These are phyloP conservation scores for Jacana jacana DNA, from an alignment of 2,113 vertebrate genomes.

Conservation along the genomic window DNA sequence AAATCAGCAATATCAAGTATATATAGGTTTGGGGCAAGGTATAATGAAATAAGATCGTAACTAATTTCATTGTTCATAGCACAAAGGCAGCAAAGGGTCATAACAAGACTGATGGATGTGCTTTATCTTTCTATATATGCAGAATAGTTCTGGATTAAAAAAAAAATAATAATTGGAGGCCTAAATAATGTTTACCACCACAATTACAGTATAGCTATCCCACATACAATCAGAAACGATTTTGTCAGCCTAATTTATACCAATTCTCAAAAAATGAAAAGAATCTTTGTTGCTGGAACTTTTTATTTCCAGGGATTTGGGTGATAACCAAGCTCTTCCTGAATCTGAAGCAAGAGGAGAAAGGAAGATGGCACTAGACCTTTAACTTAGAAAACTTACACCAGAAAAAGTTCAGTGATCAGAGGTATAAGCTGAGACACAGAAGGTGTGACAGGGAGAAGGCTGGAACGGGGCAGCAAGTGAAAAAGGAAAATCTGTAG, in stretches of 20 bases:
- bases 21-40: not conserved
- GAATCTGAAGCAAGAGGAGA: not conserved
- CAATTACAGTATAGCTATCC: not conserved
- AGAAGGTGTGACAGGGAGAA: not conserved
- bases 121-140: not conserved
- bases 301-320: not conserved
- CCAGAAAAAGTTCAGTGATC: not conserved
- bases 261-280: not conserved
- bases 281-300: not conserved
- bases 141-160: not conserved
- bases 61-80: not conserved
- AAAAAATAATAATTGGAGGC: not conserved
- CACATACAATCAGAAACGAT: not conserved
- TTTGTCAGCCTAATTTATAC: not conserved
- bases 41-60: rapidly evolving
- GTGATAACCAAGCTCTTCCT: not conserved
- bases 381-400: not conserved
- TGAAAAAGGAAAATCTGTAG: not conserved
- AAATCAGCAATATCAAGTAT: not conserved
- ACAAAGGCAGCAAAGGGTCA: not conserved
- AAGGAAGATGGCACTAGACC: not conserved
- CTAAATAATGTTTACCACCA: not conserved
- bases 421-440: not conserved
- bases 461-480: not conserved
- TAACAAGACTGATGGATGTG: not conserved